Base-by-base conservation (phyloP, 2,113 vertebrate genomes). In the Garra rufa region DNA sequence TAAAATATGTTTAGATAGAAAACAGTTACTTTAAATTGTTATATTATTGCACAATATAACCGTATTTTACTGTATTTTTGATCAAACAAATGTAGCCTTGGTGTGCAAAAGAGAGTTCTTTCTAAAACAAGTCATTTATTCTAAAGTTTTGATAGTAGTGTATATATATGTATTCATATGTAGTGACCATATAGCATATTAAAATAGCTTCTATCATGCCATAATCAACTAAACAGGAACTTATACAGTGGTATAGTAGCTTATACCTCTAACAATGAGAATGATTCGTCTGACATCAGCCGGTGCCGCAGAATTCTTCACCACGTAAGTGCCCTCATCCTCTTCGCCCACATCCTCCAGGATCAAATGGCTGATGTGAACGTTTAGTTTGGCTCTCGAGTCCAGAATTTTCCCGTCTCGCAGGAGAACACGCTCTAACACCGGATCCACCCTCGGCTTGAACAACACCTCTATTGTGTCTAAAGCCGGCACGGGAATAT, bases 301-400 rank as follows among this genome's bases (percentile, higher is more conserved):
- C 21, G 86, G 57, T 6, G 34, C 67, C 21, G 84, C 85, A 0
- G 44, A 67, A 77, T 87, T 88, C 85, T 4, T 93, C 85, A 93
- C 88, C 76, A 93, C 3, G n/a, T 94, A 95, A 13, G 81, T 9
- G 3, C 94, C 94, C 86, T 93, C 91, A 21, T 94, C 92, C 21
- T 92, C 89, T 90, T 94, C 91, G 83, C 91, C 91, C n/a, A 94
- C 93, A 8, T 92, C 89, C 59, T 93, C 89, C 90, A 94, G 86
- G 84, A 93, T 89, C 81, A 95, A 85, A 85, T 93, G 89, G 2
- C 87, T 91, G 69, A 50, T 65, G n/a, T 52, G 83, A 21, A 11
- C 4, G 86, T 86, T 91, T 70, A 93, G 61, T 2, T 50, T 81
- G 14, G 74, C 82, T 6, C 90, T 87, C 0, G 9, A 6, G n/a